These are phyloP conservation scores for Orius insidiosus DNA, from an alignment of 1,140 invertebrate genomes.

Conservation along the genomic window DNA sequence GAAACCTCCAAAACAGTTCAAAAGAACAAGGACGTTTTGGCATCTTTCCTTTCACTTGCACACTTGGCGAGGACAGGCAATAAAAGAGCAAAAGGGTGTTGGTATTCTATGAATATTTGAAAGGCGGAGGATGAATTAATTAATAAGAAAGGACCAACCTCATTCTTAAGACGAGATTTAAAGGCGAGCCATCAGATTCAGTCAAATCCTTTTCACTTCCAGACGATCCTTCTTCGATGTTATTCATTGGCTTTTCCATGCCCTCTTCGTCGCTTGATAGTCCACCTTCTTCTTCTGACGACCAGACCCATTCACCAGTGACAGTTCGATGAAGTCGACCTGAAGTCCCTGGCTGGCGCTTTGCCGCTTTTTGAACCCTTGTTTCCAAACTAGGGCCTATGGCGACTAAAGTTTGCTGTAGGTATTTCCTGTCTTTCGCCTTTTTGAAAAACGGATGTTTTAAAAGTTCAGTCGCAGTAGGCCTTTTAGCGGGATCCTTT, in stretches of 20 bases:
- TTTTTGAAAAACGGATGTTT: slow-evolving; percentile 99
- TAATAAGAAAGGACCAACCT: too few relatives aligned
- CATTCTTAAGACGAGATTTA: slow-evolving; percentile 68
- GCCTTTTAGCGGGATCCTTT: slow-evolving; percentile 82
- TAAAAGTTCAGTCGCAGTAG: slow-evolving; percentile 89
- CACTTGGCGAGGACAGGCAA: too few relatives aligned
- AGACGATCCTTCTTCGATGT: slow-evolving; percentile 31
- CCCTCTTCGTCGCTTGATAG: slow-evolving; percentile 26
- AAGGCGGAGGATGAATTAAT: too few relatives aligned
- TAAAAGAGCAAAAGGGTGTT: too few relatives aligned
- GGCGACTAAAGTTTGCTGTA: slow-evolving; percentile 76
- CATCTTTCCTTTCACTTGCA: too few relatives aligned
- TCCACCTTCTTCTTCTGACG: slow-evolving; percentile 63
- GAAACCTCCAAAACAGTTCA: too few relatives aligned
- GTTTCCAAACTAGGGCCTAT: slow-evolving; percentile 75
- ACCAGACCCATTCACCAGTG: slow-evolving; percentile 97
- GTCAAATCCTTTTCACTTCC: slow-evolving; percentile 32
- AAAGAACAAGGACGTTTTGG: too few relatives aligned
- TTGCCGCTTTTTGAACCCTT: slow-evolving; percentile 71
- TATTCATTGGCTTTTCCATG: slow-evolving; percentile 35
- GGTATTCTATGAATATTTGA: too few relatives aligned
- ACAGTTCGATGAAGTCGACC: slow-evolving; percentile 83
- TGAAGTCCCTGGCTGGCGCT: slow-evolving; percentile 73
- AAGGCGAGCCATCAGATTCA: slow-evolving; percentile 25
- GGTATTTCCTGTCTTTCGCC: slow-evolving; percentile 90